phyloP scores from a whole-genome alignment of 2,113 vertebrate genomes.

The Bagarius yarrelli region DNA sequence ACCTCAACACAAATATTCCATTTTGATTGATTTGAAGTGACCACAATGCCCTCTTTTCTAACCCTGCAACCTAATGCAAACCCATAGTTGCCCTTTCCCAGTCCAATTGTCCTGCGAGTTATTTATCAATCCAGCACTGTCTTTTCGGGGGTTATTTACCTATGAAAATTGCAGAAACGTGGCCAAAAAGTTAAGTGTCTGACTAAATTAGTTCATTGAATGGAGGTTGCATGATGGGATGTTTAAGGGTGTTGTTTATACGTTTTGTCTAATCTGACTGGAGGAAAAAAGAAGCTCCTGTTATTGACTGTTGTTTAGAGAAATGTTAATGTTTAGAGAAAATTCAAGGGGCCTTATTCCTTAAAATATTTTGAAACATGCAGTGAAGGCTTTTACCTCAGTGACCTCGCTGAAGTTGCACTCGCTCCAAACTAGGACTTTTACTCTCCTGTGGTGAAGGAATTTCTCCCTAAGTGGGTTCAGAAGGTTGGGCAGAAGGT shows the following conservation, averaged over 20 bases:
- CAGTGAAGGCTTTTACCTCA: background rate
- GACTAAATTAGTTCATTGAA: conserved; percentile 74
- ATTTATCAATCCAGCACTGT: conserved; percentile 64
- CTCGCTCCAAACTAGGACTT: conserved; percentile 7
- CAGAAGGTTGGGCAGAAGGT: conserved; percentile 33
- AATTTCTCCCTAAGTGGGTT: conserved; percentile 33
- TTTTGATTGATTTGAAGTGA: conserved; percentile 44
- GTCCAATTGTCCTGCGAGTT: conserved; percentile 57
- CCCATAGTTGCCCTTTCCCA: conserved; percentile 44
- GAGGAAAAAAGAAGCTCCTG: conserved; percentile 54
- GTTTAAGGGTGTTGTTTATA: conserved; percentile 64
- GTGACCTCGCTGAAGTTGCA: background rate
- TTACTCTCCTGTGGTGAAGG: conserved; percentile 15
- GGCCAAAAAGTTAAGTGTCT: conserved; percentile 57
- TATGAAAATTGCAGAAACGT: conserved; percentile 63
- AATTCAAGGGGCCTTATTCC: background rate
- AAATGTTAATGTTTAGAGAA: conserved; percentile 49
- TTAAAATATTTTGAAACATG: background rate
- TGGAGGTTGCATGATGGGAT: conserved; percentile 63
- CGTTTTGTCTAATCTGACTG: conserved; percentile 63
- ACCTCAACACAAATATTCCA: background rate
- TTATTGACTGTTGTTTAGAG: conserved; percentile 59
- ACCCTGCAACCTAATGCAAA: conserved; percentile 25
- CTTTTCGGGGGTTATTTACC: conserved; percentile 65
- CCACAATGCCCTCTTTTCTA: conserved; percentile 51